Conservation (phyloP, 2,113 vertebrate genomes). For the Vulpes vulpes region DNA sequence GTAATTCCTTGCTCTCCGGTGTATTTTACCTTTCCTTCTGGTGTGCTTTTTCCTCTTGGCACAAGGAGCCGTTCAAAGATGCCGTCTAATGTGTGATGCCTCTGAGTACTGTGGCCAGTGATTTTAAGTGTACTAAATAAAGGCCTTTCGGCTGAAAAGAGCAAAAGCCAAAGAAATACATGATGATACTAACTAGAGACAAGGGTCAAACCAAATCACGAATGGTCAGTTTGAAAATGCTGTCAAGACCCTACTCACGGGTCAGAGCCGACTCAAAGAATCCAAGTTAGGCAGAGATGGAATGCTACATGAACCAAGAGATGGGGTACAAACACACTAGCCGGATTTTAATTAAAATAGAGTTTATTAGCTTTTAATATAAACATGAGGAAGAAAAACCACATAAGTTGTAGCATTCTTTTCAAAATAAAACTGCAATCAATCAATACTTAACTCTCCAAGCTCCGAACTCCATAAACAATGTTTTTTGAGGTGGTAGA, state of each 20-base stretch:
- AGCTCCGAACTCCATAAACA: conserved; percentile 80
- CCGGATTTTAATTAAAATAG: conserved; percentile 92
- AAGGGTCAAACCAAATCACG: not conserved
- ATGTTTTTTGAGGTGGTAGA: conserved; percentile 83
- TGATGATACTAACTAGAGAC: not conserved
- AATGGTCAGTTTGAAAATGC: not conserved
- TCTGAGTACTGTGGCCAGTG: not conserved
- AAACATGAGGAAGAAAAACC: conserved; percentile 92
- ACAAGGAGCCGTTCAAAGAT: not conserved
- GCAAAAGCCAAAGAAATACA: not conserved
- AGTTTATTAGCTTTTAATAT: conserved; percentile 93
- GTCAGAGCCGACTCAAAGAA: not conserved
- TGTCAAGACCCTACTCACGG: not conserved
- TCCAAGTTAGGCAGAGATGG: not conserved
- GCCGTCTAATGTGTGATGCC: not conserved
- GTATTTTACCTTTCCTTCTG: conserved; percentile 1
- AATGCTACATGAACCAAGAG: not conserved
- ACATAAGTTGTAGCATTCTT: conserved; percentile 89
- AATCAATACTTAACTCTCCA: conserved; percentile 88
- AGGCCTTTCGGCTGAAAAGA: conserved; percentile 11
- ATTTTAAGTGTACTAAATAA: not conserved
- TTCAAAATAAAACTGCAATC: conserved; percentile 87
- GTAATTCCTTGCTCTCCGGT: not conserved
- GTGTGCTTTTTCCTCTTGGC: not conserved
- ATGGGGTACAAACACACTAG: conserved; percentile 77